These are phyloP conservation scores for Heptranchias perlo DNA, from an alignment of 2,113 vertebrate species.

Conservation along the genomic window DNA sequence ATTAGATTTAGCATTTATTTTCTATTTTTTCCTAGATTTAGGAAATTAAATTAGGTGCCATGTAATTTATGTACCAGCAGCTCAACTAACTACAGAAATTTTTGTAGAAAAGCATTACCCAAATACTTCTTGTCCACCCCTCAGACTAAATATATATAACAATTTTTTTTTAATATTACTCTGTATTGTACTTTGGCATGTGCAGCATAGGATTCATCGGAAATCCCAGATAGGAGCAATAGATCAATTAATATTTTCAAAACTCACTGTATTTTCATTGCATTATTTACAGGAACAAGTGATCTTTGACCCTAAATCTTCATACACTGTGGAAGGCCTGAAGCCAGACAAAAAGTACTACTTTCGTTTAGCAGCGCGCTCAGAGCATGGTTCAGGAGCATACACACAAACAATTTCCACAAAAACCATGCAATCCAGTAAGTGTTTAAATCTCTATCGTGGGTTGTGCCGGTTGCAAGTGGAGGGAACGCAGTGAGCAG, in stretches of 20 bases:
- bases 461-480: neutral
- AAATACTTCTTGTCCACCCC: neutral
- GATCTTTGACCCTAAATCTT: constrained; percentile 75
- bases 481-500: neutral
- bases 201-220: neutral
- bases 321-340: constrained; percentile 75
- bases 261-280: neutral
- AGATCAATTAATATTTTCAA: constrained; percentile 11
- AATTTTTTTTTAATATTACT: neutral
- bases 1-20: neutral
- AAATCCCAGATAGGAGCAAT: neutral
- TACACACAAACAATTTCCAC: constrained; percentile 73
- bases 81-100: neutral
- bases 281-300: constrained; percentile 63
- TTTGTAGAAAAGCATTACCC: neutral
- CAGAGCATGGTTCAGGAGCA: constrained; percentile 80
- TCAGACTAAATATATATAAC: neutral
- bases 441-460: constrained; percentile 53
- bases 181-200: neutral
- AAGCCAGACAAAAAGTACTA: constrained; percentile 83
- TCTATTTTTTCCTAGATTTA: neutral
- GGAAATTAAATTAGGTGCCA: neutral
- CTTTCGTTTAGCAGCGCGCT: constrained; percentile 83
- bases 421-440: constrained; percentile 86
- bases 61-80: neutral